A percentile compares a stretch with the other conserved stretches of the same genome.
Evolutionary conservation across 2,797 vertebrate species (phyloP).

Genomic region (Pipistrellus pipistrellus): DNA sequence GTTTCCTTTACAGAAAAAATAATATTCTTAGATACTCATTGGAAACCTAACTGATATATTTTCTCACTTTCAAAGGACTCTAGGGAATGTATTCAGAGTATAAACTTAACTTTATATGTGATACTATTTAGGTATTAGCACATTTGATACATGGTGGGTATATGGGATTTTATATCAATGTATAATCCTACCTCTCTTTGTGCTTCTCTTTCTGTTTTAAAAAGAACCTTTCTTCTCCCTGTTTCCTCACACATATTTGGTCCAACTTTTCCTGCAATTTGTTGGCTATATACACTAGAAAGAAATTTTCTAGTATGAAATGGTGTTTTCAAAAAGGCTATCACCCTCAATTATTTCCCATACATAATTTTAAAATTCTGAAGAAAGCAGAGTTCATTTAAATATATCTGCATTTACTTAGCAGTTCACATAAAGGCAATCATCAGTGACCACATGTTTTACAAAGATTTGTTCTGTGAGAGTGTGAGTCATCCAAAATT

Average conservation of each 20-base stretch:
- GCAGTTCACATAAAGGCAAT: background rate
- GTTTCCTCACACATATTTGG: background rate
- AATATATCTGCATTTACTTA: background rate
- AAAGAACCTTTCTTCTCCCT: background rate
- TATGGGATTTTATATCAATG: background rate
- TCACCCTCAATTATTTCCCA: background rate
- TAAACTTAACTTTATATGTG: background rate
- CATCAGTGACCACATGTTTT: background rate
- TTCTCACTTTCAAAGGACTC: slow-evolving; percentile 7
- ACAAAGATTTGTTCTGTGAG: background rate
- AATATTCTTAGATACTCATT: background rate
- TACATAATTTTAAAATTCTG: slow-evolving; percentile 7
- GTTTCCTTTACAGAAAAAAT: background rate
- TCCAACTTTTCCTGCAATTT: background rate
- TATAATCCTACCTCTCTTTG: background rate
- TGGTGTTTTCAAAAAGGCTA: background rate
- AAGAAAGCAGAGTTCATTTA: background rate
- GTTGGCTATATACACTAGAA: background rate
- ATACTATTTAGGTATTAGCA: background rate
- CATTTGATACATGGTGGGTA: background rate
- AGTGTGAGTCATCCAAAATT: background rate
- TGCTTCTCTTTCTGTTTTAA: background rate
- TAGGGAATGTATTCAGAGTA: background rate
- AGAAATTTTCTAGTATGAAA: slow-evolving; percentile 43
- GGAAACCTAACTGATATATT: background rate